These are phyloP conservation scores for Clarias fuscus DNA, from an alignment of 2,797 vertebrate species.

Conservation along the genomic window DNA sequence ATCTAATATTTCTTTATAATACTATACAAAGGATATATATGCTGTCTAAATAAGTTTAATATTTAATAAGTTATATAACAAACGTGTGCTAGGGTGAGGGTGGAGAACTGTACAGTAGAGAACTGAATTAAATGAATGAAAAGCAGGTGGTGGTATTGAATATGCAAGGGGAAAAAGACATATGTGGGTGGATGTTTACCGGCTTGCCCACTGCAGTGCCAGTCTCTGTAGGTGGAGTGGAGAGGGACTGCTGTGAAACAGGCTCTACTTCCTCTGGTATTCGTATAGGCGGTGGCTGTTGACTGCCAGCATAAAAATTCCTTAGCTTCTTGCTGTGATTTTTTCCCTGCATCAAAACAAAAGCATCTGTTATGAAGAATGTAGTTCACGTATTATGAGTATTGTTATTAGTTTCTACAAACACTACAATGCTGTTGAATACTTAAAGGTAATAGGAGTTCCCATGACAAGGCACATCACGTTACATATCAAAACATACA, in stretches of 20 bases:
- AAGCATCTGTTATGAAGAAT: slow-evolving; percentile 16
- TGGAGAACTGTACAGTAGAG: background rate
- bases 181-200: slow-evolving; percentile 62
- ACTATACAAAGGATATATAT: background rate
- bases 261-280: slow-evolving; percentile 81
- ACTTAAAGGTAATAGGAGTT: background rate
- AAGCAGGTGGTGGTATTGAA: background rate
- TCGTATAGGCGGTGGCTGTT: slow-evolving; percentile 89
- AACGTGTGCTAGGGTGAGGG: too few relatives aligned
- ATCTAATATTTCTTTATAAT: background rate
- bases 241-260: slow-evolving; percentile 74
- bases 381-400: background rate
- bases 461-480: background rate
- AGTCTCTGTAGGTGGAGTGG: slow-evolving; percentile 75
- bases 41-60: background rate
- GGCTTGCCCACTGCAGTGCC: slow-evolving; percentile 69
- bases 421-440: background rate
- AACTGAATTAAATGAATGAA: background rate
- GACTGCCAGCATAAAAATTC: slow-evolving; percentile 95
- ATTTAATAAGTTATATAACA: background rate
- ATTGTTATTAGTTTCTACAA: background rate
- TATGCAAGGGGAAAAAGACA: background rate
- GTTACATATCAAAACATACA: too few relatives aligned
- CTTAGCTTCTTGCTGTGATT: slow-evolving; percentile 97
- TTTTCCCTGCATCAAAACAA: slow-evolving; percentile 84